Percentiles rank a stretch among this genome's conserved stretches.
phyloP scores from a whole-genome alignment of 2,113 vertebrate genomes.

The Terrapene triunguis region DNA sequence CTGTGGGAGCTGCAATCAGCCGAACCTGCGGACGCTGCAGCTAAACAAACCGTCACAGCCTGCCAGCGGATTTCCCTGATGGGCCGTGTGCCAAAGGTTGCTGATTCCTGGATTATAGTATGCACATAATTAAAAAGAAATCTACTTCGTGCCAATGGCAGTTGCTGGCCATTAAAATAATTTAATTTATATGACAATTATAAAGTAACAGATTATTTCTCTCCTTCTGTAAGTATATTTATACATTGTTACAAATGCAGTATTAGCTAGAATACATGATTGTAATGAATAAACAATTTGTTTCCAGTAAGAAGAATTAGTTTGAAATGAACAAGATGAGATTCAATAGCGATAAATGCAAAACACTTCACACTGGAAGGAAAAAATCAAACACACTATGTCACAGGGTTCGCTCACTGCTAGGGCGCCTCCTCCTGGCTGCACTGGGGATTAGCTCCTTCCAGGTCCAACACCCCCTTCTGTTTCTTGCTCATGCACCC shows the following conservation, averaged over 20 bases:
- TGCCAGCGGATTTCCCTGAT: too few relatives aligned
- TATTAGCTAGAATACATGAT: not conserved
- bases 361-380: not conserved
- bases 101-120: not conserved
- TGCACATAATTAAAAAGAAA: not conserved
- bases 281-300: not conserved
- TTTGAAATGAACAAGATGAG: too few relatives aligned
- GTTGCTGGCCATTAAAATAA: rapidly evolving
- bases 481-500: not conserved
- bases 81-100: too few relatives aligned
- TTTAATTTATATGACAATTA: not conserved
- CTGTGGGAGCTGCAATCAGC: too few relatives aligned
- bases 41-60: too few relatives aligned
- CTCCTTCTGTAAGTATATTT: not conserved
- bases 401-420: not conserved
- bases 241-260: not conserved
- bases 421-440: not conserved
- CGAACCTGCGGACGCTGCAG: too few relatives aligned
- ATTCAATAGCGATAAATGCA: not conserved
- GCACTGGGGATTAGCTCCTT: not conserved
- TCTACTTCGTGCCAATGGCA: rapidly evolving
- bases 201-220: not conserved
- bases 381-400: not conserved
- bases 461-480: not conserved
- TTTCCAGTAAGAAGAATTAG: not conserved